Conservation (phyloP, 2,888 invertebrate genomes). For the Dasysyrphus albostriatus region DNA sequence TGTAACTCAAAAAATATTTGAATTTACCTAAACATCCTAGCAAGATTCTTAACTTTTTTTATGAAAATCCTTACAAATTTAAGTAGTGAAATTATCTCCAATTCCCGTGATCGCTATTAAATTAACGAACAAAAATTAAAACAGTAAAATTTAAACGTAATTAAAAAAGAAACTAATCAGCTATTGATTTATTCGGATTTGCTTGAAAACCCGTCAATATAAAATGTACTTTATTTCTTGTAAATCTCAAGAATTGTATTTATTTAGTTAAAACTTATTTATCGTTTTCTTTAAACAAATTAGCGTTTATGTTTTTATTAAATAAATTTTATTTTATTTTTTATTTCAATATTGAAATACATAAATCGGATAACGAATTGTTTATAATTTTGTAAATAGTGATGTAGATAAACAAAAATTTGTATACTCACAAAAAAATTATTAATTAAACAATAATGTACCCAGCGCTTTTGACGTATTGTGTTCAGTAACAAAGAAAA, state of each 20-base stretch:
- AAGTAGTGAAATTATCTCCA: no score
- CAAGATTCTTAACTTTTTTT: no score
- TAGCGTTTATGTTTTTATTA: neutral
- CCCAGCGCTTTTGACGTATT: conserved; percentile 76
- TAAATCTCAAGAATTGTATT: conserved; percentile 17
- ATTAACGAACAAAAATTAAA: no score
- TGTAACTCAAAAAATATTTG: no score
- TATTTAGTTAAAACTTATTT: neutral
- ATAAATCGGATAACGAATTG: neutral
- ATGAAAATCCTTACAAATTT: no score
- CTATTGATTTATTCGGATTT: no score
- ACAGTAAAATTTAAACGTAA: no score
- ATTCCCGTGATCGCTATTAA: no score
- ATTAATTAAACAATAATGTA: conserved; percentile 73
- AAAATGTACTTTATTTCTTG: neutral
- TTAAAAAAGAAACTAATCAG: no score
- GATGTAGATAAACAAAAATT: conserved; percentile 41
- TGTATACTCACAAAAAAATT: conserved; percentile 49
- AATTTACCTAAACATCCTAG: no score
- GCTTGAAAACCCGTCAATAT: no score
- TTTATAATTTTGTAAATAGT: conserved; percentile 59
- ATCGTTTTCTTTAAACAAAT: neutral
- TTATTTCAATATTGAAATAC: neutral
- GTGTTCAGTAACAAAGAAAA: conserved; percentile 73
- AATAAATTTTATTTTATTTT: neutral